phyloP scores from a whole-genome alignment of 2,888 invertebrate species.

The Amiota communis region DNA sequence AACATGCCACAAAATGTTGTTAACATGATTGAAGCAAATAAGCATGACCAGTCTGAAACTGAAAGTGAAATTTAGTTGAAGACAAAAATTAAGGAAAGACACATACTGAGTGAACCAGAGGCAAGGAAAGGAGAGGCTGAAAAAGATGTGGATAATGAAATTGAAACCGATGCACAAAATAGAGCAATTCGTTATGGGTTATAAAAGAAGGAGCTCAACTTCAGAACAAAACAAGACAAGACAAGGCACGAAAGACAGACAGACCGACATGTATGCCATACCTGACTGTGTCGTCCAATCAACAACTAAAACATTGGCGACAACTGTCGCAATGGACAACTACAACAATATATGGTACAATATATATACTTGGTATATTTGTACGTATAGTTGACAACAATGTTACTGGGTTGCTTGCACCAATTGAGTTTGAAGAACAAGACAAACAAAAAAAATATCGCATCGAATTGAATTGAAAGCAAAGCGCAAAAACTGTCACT shows the following conservation, averaged over 20 bases:
- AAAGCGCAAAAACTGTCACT: constrained; percentile 23
- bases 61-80: constrained; percentile 56
- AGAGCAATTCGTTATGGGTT: constrained; percentile 59
- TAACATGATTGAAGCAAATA: constrained; percentile 64
- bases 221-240: neutral
- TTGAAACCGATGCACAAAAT: constrained; percentile 48
- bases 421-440: neutral
- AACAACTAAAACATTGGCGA: constrained; percentile 27
- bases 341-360: neutral
- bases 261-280: constrained; percentile 41
- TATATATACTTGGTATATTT: neutral
- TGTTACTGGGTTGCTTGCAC: constrained; percentile 15
- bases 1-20: constrained; percentile 45
- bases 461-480: neutral
- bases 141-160: constrained; percentile 8
- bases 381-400: constrained; percentile 22
- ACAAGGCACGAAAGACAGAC: neutral
- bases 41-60: constrained; percentile 53
- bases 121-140: neutral
- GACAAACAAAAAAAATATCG: neutral
- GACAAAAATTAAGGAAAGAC: too few species aligned
- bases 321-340: constrained; percentile 15
- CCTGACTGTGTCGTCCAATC: constrained; percentile 17
- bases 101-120: too few species aligned
- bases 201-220: neutral